These are phyloP conservation scores for Rhineura floridana DNA, from an alignment of 2,113 vertebrate species.

Conservation along the genomic window DNA sequence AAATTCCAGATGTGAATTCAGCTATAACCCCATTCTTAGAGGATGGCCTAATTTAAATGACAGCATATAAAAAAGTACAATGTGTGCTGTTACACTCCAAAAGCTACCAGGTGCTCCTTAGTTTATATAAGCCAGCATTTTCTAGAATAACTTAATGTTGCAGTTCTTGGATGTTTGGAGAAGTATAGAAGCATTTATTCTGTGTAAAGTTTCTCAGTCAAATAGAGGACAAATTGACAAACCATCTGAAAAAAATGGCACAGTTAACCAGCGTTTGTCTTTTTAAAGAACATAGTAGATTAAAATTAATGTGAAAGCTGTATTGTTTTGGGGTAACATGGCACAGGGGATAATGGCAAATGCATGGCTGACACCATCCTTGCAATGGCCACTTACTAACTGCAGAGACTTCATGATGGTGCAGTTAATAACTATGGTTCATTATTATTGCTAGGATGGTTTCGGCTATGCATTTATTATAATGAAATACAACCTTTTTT, in stretches of 20 bases:
- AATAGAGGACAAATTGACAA: not conserved
- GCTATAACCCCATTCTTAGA: conserved; percentile 21
- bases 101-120: not conserved
- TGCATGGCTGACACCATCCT: not conserved
- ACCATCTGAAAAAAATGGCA: not conserved
- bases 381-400: not conserved
- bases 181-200: not conserved
- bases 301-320: not conserved
- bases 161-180: not conserved
- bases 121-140: not conserved
- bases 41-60: conserved; percentile 24
- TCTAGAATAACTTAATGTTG: not conserved
- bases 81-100: not conserved
- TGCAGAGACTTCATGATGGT: not conserved
- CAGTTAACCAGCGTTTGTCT: not conserved
- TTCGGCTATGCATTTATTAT: not conserved
- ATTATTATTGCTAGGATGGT: not conserved
- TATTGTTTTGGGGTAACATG: not conserved
- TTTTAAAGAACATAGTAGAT: not conserved
- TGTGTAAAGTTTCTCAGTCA: not conserved
- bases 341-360: not conserved
- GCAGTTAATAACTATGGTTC: too few relatives aligned
- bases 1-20: conserved; percentile 29
- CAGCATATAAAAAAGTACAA: conserved; percentile 14
- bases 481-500: not conserved